Base-by-base conservation (phyloP, 2,113 vertebrate genomes). In the Forbesichthys papilliferus region DNA sequence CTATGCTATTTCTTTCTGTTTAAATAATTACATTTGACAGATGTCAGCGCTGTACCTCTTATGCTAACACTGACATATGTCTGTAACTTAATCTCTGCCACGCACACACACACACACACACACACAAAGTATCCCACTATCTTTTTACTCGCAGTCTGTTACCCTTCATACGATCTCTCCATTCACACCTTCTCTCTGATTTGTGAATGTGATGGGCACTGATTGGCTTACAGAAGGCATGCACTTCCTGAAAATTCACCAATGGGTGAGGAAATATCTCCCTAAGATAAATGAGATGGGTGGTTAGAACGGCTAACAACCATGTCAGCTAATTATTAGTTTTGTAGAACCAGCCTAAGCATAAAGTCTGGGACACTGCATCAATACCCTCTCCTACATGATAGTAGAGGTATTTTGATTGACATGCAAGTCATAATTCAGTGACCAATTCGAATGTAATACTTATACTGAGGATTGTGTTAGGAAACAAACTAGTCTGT, bases 171-270 rank as follows among this genome's bases (percentile, higher is more conserved):
- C 64, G 8, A 51, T 14, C 52, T 65, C 58, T n/a, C 3, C 62
- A 65, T 69, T 57, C 67, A 68, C 71, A 55, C 74, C 66, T 70
- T 71, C 67, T 48, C 75, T 84, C 72, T 76, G 20, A 68, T 73
- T 76, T 68, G 67, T 74, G 42, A 11, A 13, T 12, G 11, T 13
- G 51, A 42, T 20, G 3, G 1, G 20, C 69, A 57, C 67, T 61
- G 61, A 85, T 81, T 87, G 11, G 77, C 68, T 64, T 46, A n/a
- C 4, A 65, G 51, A 63, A 16, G 46, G 57, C 12, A 11, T 1
- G 8, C 58, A 2, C 75, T 79, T 87, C 75, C 73, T 82, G 77
- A 66, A 79, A 73, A 74, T n/a, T 5, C 48, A 58, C 74, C 75
- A 51, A 36, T 71, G 69, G 2, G 4, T 69, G 5, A n/a, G 66